Base-by-base conservation (phyloP, 2,888 invertebrate genomes). In the Polylopha cassiicola region DNA sequence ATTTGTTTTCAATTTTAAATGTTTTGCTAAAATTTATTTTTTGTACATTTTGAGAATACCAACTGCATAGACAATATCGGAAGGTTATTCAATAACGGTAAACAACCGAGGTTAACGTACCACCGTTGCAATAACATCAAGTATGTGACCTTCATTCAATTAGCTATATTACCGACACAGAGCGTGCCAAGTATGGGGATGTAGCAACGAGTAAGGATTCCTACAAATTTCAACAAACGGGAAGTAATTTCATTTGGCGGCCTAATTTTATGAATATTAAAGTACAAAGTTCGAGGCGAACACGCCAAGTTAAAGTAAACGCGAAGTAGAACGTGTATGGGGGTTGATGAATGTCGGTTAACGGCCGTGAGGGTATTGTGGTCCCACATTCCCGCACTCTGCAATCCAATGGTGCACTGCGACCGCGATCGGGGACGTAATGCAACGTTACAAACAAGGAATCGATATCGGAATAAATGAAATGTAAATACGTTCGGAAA, bases 281-380 rank as follows among this genome's bases (percentile, higher is more conserved):
- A 65, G 50, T 47, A 46, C 39, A 46, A 56, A 53, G 58, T 56
- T 58, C 26, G 50, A 37, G 17, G 37, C 46, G 42, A 56, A 53
- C 55, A 52, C 53, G 55, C 49, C 53, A 58, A 55, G 58, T 50
- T 51, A 53, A 54, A 48, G 48, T 48, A 51, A 48, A 54, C 51
- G 52, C 42, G 15, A 50, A 43, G 51, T 53, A 55, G 54, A 59
- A n/a, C n/a, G n/a, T n/a, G 55, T 60, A 59, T 53, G 51, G 68
- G 68, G 65, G 55, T 72, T 73, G 73, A 73, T 67, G 63, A 68
- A 74, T 70, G 58, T 52, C 43, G 42, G 46, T 42, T 46, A 36
- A 45, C 33, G 38, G 30, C 17, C 22, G 37, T 37, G 39, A 29
- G 44, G 45, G 44, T 32, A 45, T 39, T 45, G 45, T 38, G 24